Evolutionary conservation across 2,888 invertebrate species (phyloP).

Genomic region (Protonemura montana): DNA sequence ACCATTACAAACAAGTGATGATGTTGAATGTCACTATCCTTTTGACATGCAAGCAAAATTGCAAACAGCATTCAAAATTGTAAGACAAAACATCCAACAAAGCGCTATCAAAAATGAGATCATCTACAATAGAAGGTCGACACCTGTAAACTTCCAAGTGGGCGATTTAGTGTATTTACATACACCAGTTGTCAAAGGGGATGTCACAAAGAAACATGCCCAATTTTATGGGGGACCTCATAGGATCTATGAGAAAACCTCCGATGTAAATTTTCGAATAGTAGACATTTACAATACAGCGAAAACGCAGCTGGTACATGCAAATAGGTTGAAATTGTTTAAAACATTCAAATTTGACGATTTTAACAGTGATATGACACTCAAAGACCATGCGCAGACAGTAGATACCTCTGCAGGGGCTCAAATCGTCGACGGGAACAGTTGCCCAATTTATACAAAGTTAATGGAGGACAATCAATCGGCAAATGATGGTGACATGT

Average conservation of each 20-base stretch:
- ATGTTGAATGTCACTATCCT: not conserved
- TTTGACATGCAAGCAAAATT: not conserved
- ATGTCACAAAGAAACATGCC: not conserved
- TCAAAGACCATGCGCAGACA: not conserved
- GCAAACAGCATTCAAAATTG: not conserved
- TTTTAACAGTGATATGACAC: not conserved
- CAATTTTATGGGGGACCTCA: not conserved
- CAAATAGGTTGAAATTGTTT: not conserved
- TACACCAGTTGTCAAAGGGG: no score
- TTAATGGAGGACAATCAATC: not conserved
- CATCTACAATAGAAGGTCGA: no score
- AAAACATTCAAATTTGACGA: not conserved
- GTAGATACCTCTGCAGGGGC: not conserved
- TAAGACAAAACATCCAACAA: not conserved
- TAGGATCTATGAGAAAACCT: not conserved
- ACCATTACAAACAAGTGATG: not conserved
- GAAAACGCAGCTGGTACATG: not conserved
- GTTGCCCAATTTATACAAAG: not conserved
- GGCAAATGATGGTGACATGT: not conserved
- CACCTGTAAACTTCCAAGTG: no score
- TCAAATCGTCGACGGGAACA: not conserved
- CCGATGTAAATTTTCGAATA: not conserved
- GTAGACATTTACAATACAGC: not conserved
- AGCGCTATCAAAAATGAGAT: not conserved
- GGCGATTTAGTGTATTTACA: no score